These are phyloP conservation scores for Tragulus kanchil DNA, from an alignment of 2,113 vertebrate species.

Conservation along the genomic window DNA sequence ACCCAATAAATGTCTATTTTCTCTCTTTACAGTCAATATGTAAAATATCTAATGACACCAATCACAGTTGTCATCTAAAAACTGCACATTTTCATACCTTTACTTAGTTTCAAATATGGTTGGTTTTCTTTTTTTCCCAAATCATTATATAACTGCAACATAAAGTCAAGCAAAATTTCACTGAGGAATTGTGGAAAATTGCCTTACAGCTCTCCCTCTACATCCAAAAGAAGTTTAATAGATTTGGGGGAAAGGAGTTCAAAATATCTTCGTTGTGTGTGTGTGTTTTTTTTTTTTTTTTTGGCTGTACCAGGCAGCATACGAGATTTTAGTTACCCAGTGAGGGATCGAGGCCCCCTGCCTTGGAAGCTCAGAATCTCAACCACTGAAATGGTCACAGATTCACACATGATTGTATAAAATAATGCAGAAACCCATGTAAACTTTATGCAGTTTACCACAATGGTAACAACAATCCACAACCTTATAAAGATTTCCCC, in stretches of 20 bases:
- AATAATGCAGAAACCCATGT: background rate
- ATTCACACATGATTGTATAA: background rate
- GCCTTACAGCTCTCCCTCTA: background rate
- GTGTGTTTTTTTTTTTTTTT: background rate
- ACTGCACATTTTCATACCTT: background rate
- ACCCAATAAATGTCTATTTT: background rate
- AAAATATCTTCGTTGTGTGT: background rate
- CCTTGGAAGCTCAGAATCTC: background rate
- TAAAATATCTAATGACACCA: background rate
- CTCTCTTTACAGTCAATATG: background rate
- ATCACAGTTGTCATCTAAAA: constrained; percentile 32
- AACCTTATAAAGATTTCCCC: background rate
- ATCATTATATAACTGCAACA: background rate
- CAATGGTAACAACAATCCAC: background rate
- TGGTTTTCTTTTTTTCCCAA: constrained; percentile 13
- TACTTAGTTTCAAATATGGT: background rate
- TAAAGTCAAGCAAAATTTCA: constrained; percentile 30
- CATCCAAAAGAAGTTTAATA: background rate
- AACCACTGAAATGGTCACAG: background rate
- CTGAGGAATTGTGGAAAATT: background rate
- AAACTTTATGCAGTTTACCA: background rate
- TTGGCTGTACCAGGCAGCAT: background rate
- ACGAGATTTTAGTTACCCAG: background rate
- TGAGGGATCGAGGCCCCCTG: background rate
- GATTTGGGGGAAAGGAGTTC: background rate